Conservation (phyloP, 1,140 invertebrate genomes). For the Drosophila pseudoananassae region DNA sequence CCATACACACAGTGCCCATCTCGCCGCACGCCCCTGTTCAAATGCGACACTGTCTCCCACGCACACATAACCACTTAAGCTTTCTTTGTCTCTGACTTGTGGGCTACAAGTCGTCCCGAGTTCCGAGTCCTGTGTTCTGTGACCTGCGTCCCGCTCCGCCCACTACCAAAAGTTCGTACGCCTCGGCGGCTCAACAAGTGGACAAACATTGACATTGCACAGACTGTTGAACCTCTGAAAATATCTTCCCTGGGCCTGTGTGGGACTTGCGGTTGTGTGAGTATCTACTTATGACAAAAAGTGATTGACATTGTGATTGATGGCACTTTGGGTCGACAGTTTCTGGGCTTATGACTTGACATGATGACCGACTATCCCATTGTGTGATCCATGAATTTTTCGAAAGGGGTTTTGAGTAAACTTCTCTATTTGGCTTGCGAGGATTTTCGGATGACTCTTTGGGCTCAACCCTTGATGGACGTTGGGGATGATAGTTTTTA, state of each 20-base stretch:
- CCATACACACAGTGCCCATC: constrained; percentile 3
- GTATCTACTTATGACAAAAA: constrained; percentile 73
- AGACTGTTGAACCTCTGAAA: constrained; percentile 59
- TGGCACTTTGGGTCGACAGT: constrained; percentile 58
- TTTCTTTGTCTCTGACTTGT: constrained; percentile 76
- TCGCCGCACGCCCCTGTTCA: neutral
- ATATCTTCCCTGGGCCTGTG: constrained; percentile 22
- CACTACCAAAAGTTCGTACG: constrained; percentile 8
- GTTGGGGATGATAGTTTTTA: neutral
- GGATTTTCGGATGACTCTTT: constrained; percentile 27
- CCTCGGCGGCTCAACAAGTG: constrained; percentile 69
- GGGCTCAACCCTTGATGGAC: neutral
- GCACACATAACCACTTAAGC: constrained; percentile 73
- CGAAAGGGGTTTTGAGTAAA: constrained; percentile 31
- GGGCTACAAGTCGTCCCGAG: constrained; percentile 22
- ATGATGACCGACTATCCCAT: constrained; percentile 50
- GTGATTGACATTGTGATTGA: constrained; percentile 81
- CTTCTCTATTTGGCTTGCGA: constrained; percentile 5
- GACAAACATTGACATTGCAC: constrained; percentile 76
- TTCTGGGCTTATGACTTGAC: constrained; percentile 68
- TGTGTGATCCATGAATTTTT: constrained; percentile 25
- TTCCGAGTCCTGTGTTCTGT: neutral
- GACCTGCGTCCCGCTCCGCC: constrained; percentile 19
- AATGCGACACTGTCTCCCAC: neutral
- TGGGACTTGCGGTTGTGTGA: constrained; percentile 17